Percentiles rank a stretch among this genome's conserved stretches.
These are phyloP conservation scores for Drosophila pseudotalamancana DNA, from an alignment of 2,888 invertebrate genomes.

Conservation along the genomic window DNA sequence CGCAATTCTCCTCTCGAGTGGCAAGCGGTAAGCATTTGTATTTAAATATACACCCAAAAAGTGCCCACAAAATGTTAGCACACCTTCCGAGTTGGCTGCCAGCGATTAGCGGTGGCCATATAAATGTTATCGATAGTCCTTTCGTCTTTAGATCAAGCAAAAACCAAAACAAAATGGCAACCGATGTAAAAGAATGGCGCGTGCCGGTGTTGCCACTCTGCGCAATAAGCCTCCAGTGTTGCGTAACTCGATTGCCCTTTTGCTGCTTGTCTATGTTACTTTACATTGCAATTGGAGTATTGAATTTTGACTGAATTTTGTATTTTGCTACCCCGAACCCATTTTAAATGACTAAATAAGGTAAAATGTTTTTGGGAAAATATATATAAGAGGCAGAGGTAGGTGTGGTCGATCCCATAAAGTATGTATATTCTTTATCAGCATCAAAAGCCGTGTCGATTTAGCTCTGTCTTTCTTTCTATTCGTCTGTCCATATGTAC, in stretches of 20 bases:
- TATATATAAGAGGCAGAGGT: no score
- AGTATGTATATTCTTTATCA: no score
- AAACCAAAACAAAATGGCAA: not conserved
- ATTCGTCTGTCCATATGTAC: no score
- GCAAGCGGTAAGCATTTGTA: conserved; percentile 56
- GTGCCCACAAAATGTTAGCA: conserved; percentile 38
- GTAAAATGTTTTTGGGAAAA: no score
- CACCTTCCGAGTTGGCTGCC: not conserved
- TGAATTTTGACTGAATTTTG: no score
- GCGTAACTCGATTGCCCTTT: not conserved
- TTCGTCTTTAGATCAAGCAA: not conserved
- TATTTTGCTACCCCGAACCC: no score
- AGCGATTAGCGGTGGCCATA: not conserved
- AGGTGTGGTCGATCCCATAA: no score
- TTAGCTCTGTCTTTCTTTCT: no score
- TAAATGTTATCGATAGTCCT: not conserved
- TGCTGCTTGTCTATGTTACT: not conserved
- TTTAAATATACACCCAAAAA: conserved; percentile 41
- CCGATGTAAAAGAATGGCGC: not conserved
- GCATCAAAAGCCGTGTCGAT: no score
- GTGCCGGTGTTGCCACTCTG: no score
- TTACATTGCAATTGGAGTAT: not conserved
- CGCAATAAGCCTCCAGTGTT: not conserved
- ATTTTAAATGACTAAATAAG: no score
- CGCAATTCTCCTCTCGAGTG: conserved; percentile 54